phyloP scores from a whole-genome alignment of 2,797 vertebrate species.

The Sylvilagus floridanus region DNA sequence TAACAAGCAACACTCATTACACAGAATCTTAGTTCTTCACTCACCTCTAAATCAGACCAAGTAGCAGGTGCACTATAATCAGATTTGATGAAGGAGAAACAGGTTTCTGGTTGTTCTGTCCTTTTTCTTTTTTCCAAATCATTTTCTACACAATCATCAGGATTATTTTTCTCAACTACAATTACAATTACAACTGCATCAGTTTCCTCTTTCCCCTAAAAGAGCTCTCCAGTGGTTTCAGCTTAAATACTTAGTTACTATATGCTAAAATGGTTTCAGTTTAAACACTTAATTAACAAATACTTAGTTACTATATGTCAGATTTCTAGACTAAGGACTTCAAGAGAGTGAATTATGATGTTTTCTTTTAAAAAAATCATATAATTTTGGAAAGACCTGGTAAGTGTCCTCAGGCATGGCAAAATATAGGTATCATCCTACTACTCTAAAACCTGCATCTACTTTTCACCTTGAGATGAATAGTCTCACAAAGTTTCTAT shows the following conservation, averaged over 20 bases:
- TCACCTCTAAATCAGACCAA: not conserved
- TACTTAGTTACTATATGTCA: not conserved
- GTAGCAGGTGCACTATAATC: fast-evolving
- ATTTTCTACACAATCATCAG: not conserved
- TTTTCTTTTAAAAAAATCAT: conserved; percentile 20
- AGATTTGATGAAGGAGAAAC: not conserved
- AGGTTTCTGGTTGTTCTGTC: not conserved
- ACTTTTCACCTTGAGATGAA: conserved; percentile 3
- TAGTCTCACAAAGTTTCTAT: not conserved
- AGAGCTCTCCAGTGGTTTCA: not conserved
- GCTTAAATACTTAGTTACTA: not conserved
- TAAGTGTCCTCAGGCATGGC: not conserved
- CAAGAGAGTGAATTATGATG: not conserved
- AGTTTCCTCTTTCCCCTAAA: not conserved
- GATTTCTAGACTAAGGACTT: not conserved
- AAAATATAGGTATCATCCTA: not conserved
- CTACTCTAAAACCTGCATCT: not conserved
- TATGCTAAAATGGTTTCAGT: not conserved
- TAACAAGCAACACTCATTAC: not conserved
- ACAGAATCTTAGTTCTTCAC: not conserved
- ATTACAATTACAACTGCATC: not conserved
- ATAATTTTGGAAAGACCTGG: not conserved
- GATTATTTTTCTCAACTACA: conserved; percentile 37
- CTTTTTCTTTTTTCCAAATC: not conserved
- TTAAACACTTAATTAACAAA: conserved; percentile 9